phyloP scores from a whole-genome alignment of 2,888 invertebrate genomes.

The Odontomyia ornata region DNA sequence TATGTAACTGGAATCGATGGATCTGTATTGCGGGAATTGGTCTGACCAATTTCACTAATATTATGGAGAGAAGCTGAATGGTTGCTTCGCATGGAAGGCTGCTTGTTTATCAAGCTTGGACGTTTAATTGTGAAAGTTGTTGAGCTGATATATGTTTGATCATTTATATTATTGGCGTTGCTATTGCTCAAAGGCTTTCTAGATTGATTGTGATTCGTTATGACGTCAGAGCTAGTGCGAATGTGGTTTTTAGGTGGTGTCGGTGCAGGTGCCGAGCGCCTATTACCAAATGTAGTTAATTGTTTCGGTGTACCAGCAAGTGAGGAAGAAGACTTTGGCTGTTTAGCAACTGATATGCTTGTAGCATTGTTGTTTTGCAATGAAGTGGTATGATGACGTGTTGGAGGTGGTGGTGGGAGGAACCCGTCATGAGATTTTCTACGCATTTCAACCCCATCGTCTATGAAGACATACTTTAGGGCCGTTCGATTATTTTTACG shows the following conservation, averaged over 20 bases:
- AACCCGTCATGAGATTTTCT: slow-evolving; percentile 48
- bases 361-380: slow-evolving; percentile 14
- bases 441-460: slow-evolving; percentile 46
- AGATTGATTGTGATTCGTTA: slow-evolving; percentile 9
- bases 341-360: slow-evolving; percentile 8
- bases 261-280: slow-evolving; percentile 33
- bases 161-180: slow-evolving; percentile 9
- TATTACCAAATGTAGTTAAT: slow-evolving; percentile 56
- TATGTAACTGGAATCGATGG: neutral
- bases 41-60: slow-evolving; percentile 55
- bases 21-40: neutral
- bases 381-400: slow-evolving; percentile 27
- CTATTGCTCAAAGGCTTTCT: slow-evolving; percentile 49
- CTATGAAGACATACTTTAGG: slow-evolving; percentile 46
- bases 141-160: slow-evolving; percentile 39
- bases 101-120: slow-evolving; percentile 55
- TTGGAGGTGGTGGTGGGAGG: slow-evolving; percentile 31
- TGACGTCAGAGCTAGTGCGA: slow-evolving; percentile 48
- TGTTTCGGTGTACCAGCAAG: slow-evolving; percentile 29
- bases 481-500: slow-evolving; percentile 39
- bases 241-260: slow-evolving; percentile 39
- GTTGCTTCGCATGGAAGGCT: slow-evolving; percentile 53
- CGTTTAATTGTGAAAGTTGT: slow-evolving; percentile 59
- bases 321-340: slow-evolving; percentile 48
- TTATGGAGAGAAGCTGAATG: slow-evolving; percentile 60